Base-by-base conservation (phyloP, 2,888 invertebrate genomes). In the Eupithecia exiguata region DNA sequence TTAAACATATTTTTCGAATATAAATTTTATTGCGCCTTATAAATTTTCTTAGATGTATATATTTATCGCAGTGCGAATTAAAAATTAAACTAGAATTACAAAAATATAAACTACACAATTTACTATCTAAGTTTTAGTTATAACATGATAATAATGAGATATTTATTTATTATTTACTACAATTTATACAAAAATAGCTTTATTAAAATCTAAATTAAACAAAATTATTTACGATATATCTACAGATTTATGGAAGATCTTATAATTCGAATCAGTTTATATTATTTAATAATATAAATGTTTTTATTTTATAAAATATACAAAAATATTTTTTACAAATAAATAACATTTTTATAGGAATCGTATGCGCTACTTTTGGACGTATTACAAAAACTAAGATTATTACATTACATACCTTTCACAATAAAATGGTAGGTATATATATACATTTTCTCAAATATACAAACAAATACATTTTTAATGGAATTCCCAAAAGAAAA, bases 31-130 rank as follows among this genome's bases (percentile, higher is more conserved):
- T 93, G 89, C 84, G 91, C 82, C 87, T 92, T 91, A 93, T 91
- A 93, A 93, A 92, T 92, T 93, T 91, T 93, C 92, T 93, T 94
- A 94, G 83, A 91, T 89, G 85, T 91, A 92, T 91, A 92, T 91
- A 93, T 90, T 89, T 87, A 84, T 92, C 92, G 92, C 94, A 87
- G 89, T 89, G 93, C 93, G 92, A 90, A 88, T 89, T 86, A 88
- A 82, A 87, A 84, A 85, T 83, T 82, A 78, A 86, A 84, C 85
- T 88, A 88, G 84, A 87, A 87, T 90, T 89, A 88, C 90, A 89
- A 90, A 84, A 82, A 84, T 38, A 87, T 85, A 85, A 84, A 85
- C 85, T 90, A 91, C 78, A 87, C 87, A 70, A 86, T 86, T 86
- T 88, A 84, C 85, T 89, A 90, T 87, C 68, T 70, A 75, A n/a